Conservation (phyloP, 2,888 invertebrate genomes). For the Crossocerus cetratus region DNA sequence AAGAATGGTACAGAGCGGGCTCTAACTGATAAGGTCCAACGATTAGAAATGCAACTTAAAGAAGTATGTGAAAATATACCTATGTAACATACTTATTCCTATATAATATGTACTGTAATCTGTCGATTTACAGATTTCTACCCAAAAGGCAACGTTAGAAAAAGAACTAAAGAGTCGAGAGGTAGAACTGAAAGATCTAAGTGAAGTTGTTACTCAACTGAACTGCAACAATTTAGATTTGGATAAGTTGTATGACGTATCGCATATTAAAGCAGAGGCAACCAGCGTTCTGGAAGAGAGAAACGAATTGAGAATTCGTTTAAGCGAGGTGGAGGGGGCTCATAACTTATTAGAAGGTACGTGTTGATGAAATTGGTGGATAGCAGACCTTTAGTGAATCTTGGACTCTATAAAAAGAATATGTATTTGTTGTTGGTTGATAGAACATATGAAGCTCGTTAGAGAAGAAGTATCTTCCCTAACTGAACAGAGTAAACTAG, state of each 20-base stretch:
- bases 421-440: slow-evolving; percentile 43
- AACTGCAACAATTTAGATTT: slow-evolving; percentile 70
- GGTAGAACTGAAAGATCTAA: slow-evolving; percentile 68
- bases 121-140: slow-evolving; percentile 57
- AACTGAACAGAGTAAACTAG: slow-evolving; percentile 81
- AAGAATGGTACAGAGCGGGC: slow-evolving; percentile 79
- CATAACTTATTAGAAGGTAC: slow-evolving; percentile 76
- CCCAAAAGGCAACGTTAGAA: slow-evolving; percentile 60
- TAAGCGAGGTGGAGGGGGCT: slow-evolving; percentile 74
- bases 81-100: not conserved
- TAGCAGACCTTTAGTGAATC: not conserved
- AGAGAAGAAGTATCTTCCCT: slow-evolving; percentile 79
- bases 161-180: slow-evolving; percentile 69
- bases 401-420: slow-evolving; percentile 4
- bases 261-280: slow-evolving; percentile 81
- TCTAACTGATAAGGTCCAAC: slow-evolving; percentile 78
- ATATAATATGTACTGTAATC: not conserved
- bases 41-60: slow-evolving; percentile 79
- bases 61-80: slow-evolving; percentile 72
- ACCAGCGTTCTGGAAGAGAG: slow-evolving; percentile 79
- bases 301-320: slow-evolving; percentile 71
- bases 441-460: slow-evolving; percentile 76
- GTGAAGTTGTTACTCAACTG: slow-evolving; percentile 67
- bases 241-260: slow-evolving; percentile 79
- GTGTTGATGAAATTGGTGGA: not conserved